Percentiles rank a stretch among this genome's conserved stretches.
Evolutionary conservation across 2,113 vertebrate species (phyloP).

Genomic region (Marcusenius ussheri): DNA sequence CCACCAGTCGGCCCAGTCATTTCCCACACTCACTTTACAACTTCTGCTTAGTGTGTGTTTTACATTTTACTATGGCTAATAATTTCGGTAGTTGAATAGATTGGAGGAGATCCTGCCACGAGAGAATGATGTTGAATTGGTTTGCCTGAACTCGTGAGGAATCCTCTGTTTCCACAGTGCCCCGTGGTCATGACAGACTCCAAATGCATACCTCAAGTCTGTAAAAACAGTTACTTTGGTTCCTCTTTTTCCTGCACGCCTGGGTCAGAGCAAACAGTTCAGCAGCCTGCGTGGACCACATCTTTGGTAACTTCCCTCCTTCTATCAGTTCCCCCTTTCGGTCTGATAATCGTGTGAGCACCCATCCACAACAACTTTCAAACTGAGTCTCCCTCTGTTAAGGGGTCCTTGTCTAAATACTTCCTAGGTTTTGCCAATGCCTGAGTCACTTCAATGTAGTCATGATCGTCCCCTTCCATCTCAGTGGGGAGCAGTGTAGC

Average conservation of each 20-base stretch:
- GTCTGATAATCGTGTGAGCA: not conserved
- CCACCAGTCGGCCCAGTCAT: no score
- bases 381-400: not conserved
- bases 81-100: no score
- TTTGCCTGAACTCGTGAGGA: no score
- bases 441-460: not conserved
- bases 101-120: no score
- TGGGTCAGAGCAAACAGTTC: not conserved
- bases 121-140: not conserved
- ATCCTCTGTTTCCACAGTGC: no score
- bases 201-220: not conserved
- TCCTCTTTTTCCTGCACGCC: not conserved
- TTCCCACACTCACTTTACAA: no score
- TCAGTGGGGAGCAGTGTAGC: not conserved
- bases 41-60: no score
- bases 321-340: not conserved
- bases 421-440: not conserved
- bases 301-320: not conserved
- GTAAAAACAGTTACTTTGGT: not conserved
- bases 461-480: not conserved
- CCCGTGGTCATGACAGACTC: not conserved
- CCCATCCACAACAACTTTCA: not conserved
- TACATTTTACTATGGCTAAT: no score
- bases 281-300: not conserved
- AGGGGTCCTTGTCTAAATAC: not conserved